A percentile compares a stretch with the other conserved stretches of the same genome.
These are phyloP conservation scores for Tachina lurida DNA, from an alignment of 2,888 invertebrate genomes.

Conservation along the genomic window DNA sequence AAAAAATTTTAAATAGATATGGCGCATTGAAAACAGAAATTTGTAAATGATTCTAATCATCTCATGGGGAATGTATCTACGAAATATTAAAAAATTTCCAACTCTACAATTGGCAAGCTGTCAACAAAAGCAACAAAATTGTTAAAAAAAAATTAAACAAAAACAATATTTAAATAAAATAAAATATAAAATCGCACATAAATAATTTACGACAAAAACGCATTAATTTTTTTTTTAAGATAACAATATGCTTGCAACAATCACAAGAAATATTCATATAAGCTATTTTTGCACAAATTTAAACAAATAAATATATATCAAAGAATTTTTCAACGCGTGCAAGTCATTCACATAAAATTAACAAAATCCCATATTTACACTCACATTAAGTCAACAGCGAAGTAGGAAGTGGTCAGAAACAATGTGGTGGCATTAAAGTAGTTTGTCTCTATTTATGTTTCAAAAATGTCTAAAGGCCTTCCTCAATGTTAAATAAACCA, in stretches of 20 bases:
- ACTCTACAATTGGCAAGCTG: background rate
- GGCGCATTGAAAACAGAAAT: no score
- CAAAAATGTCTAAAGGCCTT: slow-evolving; percentile 34
- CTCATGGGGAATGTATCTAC: background rate
- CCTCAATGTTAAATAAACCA: slow-evolving; percentile 42
- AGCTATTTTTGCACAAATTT: background rate
- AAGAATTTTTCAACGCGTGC: slow-evolving; percentile 23
- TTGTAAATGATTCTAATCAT: background rate
- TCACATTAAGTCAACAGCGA: slow-evolving; percentile 1
- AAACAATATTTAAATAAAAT: background rate
- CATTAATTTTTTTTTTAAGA: background rate
- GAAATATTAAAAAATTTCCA: background rate
- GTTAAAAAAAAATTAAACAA: background rate
- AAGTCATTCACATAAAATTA: slow-evolving; percentile 31
- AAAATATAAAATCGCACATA: background rate
- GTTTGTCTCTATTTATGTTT: slow-evolving; percentile 1
- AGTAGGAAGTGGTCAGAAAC: slow-evolving; percentile 19
- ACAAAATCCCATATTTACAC: slow-evolving; percentile 25
- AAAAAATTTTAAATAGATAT: no score
- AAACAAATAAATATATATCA: slow-evolving; percentile 25
- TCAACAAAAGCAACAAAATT: background rate
- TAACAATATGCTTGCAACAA: background rate
- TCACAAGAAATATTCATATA: background rate
- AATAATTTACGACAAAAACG: background rate
- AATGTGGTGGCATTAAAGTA: background rate